Percentiles rank a stretch among this genome's conserved stretches.
phyloP scores from a whole-genome alignment of 2,888 invertebrate species.

The Phengaris arion region DNA sequence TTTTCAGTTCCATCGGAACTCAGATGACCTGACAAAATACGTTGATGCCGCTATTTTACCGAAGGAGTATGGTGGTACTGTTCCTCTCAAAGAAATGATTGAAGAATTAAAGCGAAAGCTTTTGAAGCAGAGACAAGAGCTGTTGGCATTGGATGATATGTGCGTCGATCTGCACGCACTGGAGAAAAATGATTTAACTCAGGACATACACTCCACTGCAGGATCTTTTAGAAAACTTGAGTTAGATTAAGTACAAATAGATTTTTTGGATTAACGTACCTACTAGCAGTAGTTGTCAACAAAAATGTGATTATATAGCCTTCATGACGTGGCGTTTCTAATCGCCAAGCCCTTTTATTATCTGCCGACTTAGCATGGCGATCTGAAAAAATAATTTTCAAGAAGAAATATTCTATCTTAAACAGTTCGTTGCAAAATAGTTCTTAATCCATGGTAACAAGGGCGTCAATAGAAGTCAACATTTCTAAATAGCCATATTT shows the following conservation, averaged over 20 bases:
- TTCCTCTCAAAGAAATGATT: constrained; percentile 90
- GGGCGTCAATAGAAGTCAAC: too few relatives aligned
- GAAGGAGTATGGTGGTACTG: constrained; percentile 92
- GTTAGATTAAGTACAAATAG: constrained; percentile 79
- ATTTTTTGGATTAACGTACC: neutral
- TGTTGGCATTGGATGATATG: constrained; percentile 88
- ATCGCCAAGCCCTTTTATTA: neutral
- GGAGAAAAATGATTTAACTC: constrained; percentile 81
- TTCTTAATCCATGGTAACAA: too few relatives aligned
- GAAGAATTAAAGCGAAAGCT: constrained; percentile 84
- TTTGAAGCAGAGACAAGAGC: constrained; percentile 81
- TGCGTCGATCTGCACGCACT: constrained; percentile 83
- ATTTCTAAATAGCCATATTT: too few relatives aligned
- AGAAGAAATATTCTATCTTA: too few relatives aligned
- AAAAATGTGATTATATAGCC: neutral
- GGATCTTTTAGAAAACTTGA: constrained; percentile 92
- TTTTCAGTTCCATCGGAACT: constrained; percentile 85
- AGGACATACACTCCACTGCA: constrained; percentile 86
- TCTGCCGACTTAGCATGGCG: too few relatives aligned
- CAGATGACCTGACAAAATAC: constrained; percentile 85
- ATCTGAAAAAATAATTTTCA: too few relatives aligned
- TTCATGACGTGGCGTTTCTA: neutral
- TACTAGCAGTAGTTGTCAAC: neutral
- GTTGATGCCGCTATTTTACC: constrained; percentile 88
- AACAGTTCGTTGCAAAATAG: too few relatives aligned